Conservation (phyloP, 2,888 invertebrate species). For the Bruchidius siliquastri region DNA sequence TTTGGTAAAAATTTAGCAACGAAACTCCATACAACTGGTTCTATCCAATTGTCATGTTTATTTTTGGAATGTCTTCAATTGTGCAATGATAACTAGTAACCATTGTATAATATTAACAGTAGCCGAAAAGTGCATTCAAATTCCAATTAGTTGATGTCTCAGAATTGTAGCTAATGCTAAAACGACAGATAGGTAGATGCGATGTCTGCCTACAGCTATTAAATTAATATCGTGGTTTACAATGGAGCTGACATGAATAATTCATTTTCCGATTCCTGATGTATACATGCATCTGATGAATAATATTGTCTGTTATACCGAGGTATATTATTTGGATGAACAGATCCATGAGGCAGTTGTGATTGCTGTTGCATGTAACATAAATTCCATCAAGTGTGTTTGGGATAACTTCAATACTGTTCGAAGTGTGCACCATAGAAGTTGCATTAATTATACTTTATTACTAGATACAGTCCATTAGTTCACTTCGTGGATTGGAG, state of each 20-base stretch:
- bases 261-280: conserved; percentile 19
- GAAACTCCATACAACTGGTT: too few species aligned
- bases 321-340: not conserved
- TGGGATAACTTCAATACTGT: too few species aligned
- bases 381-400: not conserved
- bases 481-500: too few species aligned
- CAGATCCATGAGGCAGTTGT: not conserved
- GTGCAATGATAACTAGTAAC: not conserved
- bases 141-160: not conserved
- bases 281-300: conserved; percentile 25
- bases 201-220: conserved; percentile 8
- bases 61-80: too few species aligned
- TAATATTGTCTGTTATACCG: conserved; percentile 6
- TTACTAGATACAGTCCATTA: too few species aligned
- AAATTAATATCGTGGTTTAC: conserved; percentile 20
- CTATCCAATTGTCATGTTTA: too few species aligned
- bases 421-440: too few species aligned
- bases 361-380: not conserved
- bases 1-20: too few species aligned
- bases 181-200: not conserved
- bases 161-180: not conserved
- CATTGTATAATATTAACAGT: not conserved
- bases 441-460: too few species aligned
- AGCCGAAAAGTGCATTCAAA: not conserved
- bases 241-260: conserved; percentile 21